phyloP scores from a whole-genome alignment of 2,888 invertebrate genomes.

The Melieria omissa region DNA sequence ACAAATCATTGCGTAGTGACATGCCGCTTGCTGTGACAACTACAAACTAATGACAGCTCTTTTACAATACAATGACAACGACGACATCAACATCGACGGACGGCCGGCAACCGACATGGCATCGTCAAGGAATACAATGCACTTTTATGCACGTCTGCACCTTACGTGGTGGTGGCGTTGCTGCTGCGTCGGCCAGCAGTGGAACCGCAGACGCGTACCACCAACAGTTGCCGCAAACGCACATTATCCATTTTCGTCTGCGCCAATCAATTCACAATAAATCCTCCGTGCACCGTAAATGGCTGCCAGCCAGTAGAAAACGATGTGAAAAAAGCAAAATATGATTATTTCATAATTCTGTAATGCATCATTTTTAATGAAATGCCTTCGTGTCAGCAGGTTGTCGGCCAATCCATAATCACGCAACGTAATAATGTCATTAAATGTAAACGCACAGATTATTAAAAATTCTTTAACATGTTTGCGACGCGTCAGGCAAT shows the following conservation, averaged over 20 bases:
- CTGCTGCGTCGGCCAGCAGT: background rate
- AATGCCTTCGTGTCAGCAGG: slow-evolving; percentile 11
- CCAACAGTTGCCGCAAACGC: slow-evolving; percentile 2
- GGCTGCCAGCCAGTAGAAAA: slow-evolving; percentile 3
- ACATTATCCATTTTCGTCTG: slow-evolving; percentile 23
- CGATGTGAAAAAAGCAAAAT: background rate
- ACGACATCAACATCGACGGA: background rate
- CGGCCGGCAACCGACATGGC: background rate
- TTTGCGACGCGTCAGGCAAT: background rate
- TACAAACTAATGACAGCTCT: slow-evolving; percentile 48
- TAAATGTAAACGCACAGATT: slow-evolving; percentile 7
- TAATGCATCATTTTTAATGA: slow-evolving; percentile 32
- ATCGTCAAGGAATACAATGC: background rate
- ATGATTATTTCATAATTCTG: slow-evolving; percentile 32
- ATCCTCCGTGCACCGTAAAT: slow-evolving; percentile 34
- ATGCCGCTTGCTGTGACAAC: slow-evolving; percentile 49
- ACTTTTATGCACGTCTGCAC: background rate
- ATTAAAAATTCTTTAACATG: background rate
- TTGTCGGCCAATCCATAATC: background rate
- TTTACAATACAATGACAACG: slow-evolving; percentile 30
- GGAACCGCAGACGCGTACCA: background rate
- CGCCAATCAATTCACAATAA: slow-evolving; percentile 38
- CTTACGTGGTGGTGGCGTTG: too few species aligned
- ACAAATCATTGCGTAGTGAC: slow-evolving; percentile 57
- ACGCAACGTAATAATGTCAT: slow-evolving; percentile 31